Evolutionary conservation across 2,113 vertebrate species (phyloP), one percentile per base, ranked within the genome.

Genomic region (Eulemur macaco): DNA sequence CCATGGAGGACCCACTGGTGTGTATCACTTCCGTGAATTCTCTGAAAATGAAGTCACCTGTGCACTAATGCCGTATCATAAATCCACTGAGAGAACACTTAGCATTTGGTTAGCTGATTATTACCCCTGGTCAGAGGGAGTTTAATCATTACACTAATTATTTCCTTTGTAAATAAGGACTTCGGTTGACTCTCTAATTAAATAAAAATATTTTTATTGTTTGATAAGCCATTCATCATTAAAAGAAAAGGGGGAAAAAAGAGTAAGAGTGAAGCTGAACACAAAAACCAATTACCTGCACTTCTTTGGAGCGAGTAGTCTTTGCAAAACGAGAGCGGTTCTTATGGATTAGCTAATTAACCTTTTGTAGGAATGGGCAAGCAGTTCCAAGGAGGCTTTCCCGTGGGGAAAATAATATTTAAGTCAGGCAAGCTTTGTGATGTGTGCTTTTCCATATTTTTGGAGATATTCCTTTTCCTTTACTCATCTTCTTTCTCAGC

Each of bases 151-250:
- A 95, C 92, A 63, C 58, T 81, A 86, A 95, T 92, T 39, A 95
- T 97, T 91, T 93, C 66, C 97, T n/a, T 95, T 69, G 64, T 60
- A 94, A 85, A 95, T 86, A 88, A 0, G 0, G 63, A 80, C 14
- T 96, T 98, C 92, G 88, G 94, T 88, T 74, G 94, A 86, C 13
- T 84, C 7, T 39, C 86, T 94, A 96, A 91, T 91, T 91, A 92
- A 89, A 95, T 81, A 68, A 96, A 88, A 93, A 74, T 54, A 58
- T 93, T 96, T 97, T 89, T 78, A 86, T 45, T 76, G 94, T 95
- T 97, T 96, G 92, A 96, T 45, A 96, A 93, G 85, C 94, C 88
- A 89, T 94, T 97, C 80, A 92, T 97, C 93, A 91, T 96, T 97
- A 42, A 54, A 3, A n/a, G 50, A 85, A 91, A 88, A 17, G 52